A percentile compares a stretch with the other conserved stretches of the same genome.
These are phyloP conservation scores for Polietes domitor DNA, from an alignment of 2,888 invertebrate species.

Conservation along the genomic window DNA sequence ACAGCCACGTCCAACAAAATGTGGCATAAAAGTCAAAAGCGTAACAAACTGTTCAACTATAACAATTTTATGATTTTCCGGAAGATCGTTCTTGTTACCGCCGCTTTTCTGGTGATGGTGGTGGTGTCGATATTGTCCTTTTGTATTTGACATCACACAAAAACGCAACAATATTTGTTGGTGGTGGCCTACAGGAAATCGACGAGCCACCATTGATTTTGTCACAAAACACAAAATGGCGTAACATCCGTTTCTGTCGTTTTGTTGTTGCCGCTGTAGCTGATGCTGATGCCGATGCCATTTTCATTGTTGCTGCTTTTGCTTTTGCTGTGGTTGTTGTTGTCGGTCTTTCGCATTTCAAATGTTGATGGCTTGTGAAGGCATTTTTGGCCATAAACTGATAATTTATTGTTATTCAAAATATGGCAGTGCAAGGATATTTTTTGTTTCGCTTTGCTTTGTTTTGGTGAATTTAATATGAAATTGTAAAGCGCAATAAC, in stretches of 20 bases:
- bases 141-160: constrained; percentile 38
- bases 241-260: constrained; percentile 54
- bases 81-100: constrained; percentile 42
- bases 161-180: constrained; percentile 45
- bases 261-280: background rate
- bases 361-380: constrained; percentile 52
- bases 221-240: constrained; percentile 60
- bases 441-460: background rate
- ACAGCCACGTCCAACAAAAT: background rate
- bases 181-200: constrained; percentile 56
- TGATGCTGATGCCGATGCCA: background rate
- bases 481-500: constrained; percentile 18
- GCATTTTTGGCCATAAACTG: constrained; percentile 57
- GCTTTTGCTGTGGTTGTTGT: too few relatives aligned
- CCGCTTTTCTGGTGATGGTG: constrained; percentile 42
- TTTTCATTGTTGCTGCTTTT: background rate
- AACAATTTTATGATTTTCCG: constrained; percentile 64
- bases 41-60: constrained; percentile 63
- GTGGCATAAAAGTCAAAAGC: constrained; percentile 53
- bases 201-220: constrained; percentile 65
- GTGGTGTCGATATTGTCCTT: constrained; percentile 32
- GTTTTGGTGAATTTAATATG: constrained; percentile 37
- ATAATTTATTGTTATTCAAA: constrained; percentile 66
- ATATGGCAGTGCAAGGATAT: constrained; percentile 47
- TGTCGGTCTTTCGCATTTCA: constrained; percentile 43